A percentile compares a stretch with the other conserved stretches of the same genome.
phyloP scores from a whole-genome alignment of 2,113 vertebrate genomes.

The Actenoides hombroni region DNA sequence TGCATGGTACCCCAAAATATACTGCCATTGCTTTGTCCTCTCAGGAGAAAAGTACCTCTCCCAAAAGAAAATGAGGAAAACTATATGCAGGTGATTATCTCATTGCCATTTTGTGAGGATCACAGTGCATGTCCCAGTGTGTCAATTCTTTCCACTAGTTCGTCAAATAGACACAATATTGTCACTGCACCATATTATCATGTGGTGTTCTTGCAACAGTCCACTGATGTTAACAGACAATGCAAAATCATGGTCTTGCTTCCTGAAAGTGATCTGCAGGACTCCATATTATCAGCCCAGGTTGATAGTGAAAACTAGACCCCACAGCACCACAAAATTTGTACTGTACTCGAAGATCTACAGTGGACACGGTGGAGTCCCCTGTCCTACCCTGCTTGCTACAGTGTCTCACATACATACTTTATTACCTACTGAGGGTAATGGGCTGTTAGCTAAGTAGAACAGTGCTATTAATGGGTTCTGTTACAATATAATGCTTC shows the following conservation, averaged over 20 bases:
- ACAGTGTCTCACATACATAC: accelerated
- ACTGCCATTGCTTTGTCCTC: neutral
- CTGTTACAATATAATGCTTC: conserved; percentile 54
- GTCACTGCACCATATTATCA: neutral
- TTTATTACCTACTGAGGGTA: neutral
- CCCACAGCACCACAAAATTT: neutral
- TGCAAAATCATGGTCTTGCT: neutral
- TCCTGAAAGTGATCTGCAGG: neutral
- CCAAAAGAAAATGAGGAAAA: neutral
- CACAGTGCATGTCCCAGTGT: neutral
- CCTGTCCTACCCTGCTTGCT: neutral
- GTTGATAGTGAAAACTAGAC: neutral
- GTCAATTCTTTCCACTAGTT: neutral
- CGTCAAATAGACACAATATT: accelerated
- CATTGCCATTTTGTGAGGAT: neutral
- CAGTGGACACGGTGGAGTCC: neutral
- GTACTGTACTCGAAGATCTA: neutral
- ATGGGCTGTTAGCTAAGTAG: conserved; percentile 19
- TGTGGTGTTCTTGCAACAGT: accelerated
- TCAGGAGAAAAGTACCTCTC: neutral
- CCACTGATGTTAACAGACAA: neutral
- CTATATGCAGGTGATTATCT: neutral
- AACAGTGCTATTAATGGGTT: conserved; percentile 34
- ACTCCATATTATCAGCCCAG: neutral
- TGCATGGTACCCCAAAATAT: neutral